These are phyloP conservation scores for Nycticorax nycticorax DNA, from an alignment of 2,113 vertebrate species.

Conservation along the genomic window DNA sequence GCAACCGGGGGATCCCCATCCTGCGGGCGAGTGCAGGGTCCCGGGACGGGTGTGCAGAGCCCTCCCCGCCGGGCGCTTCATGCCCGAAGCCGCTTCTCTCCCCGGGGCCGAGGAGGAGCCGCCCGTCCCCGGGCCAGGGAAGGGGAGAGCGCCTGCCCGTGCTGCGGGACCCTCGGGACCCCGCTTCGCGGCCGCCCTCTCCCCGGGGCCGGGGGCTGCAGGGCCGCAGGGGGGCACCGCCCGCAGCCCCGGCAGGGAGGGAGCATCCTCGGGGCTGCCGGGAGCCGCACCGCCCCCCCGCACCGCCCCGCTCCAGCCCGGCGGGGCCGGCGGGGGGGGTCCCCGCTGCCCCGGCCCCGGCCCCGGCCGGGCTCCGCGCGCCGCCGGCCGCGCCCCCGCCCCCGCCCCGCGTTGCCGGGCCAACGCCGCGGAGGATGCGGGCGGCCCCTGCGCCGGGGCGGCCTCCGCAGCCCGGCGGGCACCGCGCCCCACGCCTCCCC, in stretches of 20 bases:
- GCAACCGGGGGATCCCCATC: fast-evolving
- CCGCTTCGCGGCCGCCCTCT: fast-evolving
- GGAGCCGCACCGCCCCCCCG: not conserved
- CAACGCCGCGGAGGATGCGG: constrained; percentile 51
- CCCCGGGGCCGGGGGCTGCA: not conserved
- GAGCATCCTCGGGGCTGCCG: not conserved
- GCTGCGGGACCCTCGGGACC: not conserved
- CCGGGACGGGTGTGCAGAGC: fast-evolving
- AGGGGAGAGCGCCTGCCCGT: not conserved
- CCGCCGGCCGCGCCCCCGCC: not conserved
- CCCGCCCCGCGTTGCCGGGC: constrained; percentile 35
- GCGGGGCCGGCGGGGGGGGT: not conserved
- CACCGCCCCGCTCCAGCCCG: fast-evolving
- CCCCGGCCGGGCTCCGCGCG: too few species aligned
- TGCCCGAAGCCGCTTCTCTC: not conserved
- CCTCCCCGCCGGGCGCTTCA: fast-evolving
- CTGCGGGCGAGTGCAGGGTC: not conserved
- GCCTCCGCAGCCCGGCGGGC: constrained; percentile 9
- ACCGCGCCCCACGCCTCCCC: not conserved
- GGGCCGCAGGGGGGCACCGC: not conserved
- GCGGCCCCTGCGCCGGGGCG: constrained; percentile 6
- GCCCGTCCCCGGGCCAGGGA: not conserved
- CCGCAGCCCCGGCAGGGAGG: not conserved
- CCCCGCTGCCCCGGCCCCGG: not conserved
- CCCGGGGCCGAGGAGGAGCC: fast-evolving